phyloP scores from a whole-genome alignment of 2,797 vertebrate genomes.

The Cyclopterus lumpus region DNA sequence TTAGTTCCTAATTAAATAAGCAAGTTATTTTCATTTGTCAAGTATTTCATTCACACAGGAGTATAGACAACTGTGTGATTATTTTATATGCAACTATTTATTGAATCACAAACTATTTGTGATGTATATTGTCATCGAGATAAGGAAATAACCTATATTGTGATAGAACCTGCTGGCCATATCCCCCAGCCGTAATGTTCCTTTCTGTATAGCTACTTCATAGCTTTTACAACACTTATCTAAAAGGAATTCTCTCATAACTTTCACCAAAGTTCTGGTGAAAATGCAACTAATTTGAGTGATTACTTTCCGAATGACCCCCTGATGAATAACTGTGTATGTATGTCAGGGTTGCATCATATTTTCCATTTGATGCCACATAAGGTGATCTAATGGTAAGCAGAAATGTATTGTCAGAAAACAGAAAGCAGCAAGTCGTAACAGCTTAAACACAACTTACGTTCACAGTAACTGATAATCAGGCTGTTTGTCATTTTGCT shows the following conservation, averaged over 20 bases:
- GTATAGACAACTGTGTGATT: not conserved
- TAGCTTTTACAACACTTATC: not conserved
- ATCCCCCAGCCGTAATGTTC: not conserved
- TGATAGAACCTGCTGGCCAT: not conserved
- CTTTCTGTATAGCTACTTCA: not conserved
- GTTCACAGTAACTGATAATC: conserved; percentile 6
- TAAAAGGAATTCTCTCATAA: not conserved
- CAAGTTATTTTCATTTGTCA: not conserved
- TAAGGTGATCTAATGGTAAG: not conserved
- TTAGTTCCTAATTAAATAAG: not conserved
- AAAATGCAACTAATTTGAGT: not conserved
- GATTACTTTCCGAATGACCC: not conserved
- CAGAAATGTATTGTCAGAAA: not conserved
- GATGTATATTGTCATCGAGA: too few species aligned
- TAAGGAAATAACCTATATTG: not conserved
- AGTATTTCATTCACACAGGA: not conserved
- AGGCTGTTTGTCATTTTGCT: conserved; percentile 43
- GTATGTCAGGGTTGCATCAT: not conserved
- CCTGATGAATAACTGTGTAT: not conserved
- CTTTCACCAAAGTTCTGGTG: not conserved
- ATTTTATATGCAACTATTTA: not conserved
- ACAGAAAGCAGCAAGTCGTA: not conserved
- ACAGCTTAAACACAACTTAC: not conserved
- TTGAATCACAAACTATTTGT: not conserved
- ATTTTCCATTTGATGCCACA: not conserved